Conservation (phyloP, 2,888 invertebrate species). For the Dryobotodes eremita region DNA sequence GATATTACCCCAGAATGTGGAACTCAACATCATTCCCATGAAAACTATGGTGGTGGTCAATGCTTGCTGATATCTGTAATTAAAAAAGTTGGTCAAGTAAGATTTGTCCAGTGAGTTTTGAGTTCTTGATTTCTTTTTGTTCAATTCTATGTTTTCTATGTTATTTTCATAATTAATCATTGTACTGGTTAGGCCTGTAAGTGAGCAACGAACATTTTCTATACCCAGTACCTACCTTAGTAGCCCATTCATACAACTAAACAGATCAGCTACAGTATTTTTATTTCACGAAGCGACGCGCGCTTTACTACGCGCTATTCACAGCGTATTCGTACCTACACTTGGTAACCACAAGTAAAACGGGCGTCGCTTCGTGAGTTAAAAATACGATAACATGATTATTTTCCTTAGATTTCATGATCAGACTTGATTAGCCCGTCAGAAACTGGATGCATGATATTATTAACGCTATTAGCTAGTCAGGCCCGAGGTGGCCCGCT, state of each 20-base stretch:
- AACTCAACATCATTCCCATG: slow-evolving; percentile 99
- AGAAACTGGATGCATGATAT: not conserved
- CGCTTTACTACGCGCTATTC: too few species aligned
- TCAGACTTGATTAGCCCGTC: not conserved
- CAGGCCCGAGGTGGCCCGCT: too few species aligned
- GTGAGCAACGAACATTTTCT: not conserved
- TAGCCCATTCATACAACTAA: not conserved
- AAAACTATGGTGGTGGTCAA: slow-evolving; percentile 98
- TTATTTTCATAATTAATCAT: not conserved
- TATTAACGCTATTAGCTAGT: not conserved
- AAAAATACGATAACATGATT: not conserved
- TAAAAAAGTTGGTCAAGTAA: not conserved
- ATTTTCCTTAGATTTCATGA: not conserved
- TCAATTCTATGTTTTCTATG: not conserved
- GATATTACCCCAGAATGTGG: slow-evolving; percentile 98
- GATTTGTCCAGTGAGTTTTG: not conserved
- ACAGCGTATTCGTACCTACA: too few species aligned
- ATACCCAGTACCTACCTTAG: not conserved
- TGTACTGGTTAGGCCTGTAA: not conserved
- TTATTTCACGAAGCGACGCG: too few species aligned
- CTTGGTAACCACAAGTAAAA: too few species aligned
- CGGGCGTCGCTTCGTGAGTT: too few species aligned
- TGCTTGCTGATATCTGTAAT: slow-evolving; percentile 95
- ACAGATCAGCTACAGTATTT: too few species aligned
- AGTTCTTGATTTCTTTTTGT: not conserved